Percentiles rank a stretch among this genome's conserved stretches.
These are phyloP conservation scores for Hoplostethus mediterraneus DNA, from an alignment of 2,797 vertebrate genomes.

Conservation along the genomic window DNA sequence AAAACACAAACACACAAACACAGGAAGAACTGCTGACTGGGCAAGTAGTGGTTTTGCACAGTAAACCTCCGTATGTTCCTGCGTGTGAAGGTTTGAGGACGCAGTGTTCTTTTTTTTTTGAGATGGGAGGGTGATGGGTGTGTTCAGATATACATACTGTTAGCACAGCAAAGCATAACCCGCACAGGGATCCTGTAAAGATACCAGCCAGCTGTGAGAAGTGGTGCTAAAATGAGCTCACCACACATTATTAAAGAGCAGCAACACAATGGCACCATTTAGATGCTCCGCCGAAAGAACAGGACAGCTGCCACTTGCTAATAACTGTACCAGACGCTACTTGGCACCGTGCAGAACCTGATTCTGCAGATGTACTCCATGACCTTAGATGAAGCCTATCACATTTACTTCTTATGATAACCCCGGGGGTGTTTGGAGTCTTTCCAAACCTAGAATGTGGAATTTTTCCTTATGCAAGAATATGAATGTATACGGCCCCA, in stretches of 20 bases:
- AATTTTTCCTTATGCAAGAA: conserved; percentile 1
- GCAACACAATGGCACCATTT: conserved; percentile 39
- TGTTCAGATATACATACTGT: too few species aligned
- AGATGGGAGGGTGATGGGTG: background rate
- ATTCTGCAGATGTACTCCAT: background rate
- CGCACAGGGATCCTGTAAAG: conserved; percentile 4
- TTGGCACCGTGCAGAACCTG: background rate
- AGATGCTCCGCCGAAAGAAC: conserved; percentile 21
- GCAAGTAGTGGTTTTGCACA: background rate
- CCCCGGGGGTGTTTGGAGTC: background rate
- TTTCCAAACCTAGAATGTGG: background rate
- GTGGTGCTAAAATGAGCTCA: background rate
- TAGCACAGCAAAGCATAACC: background rate
- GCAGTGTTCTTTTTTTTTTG: background rate
- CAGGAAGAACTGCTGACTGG: too few species aligned
- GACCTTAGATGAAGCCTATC: background rate
- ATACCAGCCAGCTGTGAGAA: background rate
- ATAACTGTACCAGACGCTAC: background rate
- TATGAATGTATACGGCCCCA: background rate
- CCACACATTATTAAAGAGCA: conserved; percentile 4
- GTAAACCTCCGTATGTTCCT: background rate
- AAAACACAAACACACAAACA: background rate
- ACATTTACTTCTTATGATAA: background rate
- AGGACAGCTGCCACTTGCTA: conserved; percentile 30
- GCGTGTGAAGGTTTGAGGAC: conserved; percentile 4